phyloP scores from a whole-genome alignment of 2,113 vertebrate genomes.

The Nannospalax galili region DNA sequence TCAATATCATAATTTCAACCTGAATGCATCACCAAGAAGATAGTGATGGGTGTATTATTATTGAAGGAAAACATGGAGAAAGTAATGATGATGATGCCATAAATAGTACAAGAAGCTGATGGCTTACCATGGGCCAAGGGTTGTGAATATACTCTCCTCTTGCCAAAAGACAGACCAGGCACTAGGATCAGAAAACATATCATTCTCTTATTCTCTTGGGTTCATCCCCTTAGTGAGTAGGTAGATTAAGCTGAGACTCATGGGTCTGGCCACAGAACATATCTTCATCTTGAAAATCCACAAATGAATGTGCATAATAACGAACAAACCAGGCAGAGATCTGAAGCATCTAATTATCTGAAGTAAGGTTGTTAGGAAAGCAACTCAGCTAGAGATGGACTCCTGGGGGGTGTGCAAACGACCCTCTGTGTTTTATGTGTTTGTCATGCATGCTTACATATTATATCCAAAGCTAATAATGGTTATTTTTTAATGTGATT shows the following conservation, averaged over 20 bases:
- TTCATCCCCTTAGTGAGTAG: accelerated
- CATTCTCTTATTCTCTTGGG: not conserved
- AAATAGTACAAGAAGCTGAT: not conserved
- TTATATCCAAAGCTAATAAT: not conserved
- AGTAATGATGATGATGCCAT: not conserved
- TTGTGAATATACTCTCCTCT: not conserved
- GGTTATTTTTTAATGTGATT: not conserved
- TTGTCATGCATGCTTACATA: not conserved
- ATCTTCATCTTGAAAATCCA: not conserved
- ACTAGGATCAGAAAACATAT: not conserved
- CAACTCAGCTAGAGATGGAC: not conserved
- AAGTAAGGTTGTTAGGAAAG: not conserved
- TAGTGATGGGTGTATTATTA: not conserved
- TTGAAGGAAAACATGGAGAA: no score
- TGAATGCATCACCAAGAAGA: not conserved
- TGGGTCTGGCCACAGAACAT: not conserved
- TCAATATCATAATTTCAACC: not conserved
- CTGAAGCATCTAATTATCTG: not conserved
- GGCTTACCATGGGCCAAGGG: not conserved
- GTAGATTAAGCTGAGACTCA: not conserved
- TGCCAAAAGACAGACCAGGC: not conserved
- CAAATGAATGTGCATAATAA: not conserved
- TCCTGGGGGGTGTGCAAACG: not conserved
- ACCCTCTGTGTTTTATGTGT: not conserved
- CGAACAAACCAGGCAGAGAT: not conserved